Conservation (phyloP, 2,113 vertebrate genomes). For the Patagioenas fasciata region DNA sequence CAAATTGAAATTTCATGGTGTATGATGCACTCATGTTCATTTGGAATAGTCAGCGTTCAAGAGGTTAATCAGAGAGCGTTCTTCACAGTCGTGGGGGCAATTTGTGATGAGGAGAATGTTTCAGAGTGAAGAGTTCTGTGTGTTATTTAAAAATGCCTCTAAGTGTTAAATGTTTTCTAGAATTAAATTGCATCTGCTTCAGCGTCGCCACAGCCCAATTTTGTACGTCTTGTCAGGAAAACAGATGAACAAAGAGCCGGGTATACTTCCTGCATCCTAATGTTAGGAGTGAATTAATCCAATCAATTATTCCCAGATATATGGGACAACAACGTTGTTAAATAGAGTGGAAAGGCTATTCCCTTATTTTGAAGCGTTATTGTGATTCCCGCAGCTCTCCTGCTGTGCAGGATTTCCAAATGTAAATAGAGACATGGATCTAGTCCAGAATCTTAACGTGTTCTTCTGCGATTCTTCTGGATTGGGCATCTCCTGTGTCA, state of each 20-base stretch:
- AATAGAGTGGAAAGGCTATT: neutral
- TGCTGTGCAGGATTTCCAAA: neutral
- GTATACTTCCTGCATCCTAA: neutral
- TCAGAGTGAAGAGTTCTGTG: neutral
- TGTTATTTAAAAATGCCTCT: neutral
- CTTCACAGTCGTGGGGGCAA: neutral
- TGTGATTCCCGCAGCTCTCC: neutral
- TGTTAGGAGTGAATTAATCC: neutral
- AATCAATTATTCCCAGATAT: neutral
- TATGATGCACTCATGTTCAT: neutral
- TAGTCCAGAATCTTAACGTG: neutral
- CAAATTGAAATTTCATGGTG: neutral
- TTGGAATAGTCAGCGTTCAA: neutral
- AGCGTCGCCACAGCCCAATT: neutral
- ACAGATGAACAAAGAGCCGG: neutral
- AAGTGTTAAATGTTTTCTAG: neutral
- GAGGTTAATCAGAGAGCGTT: neutral
- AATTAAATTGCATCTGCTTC: neutral
- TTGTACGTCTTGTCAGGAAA: neutral
- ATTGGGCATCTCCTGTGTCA: neutral
- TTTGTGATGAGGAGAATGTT: neutral
- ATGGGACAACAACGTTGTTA: neutral
- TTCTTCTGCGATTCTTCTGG: neutral
- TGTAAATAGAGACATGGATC: neutral
- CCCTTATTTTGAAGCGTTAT: neutral